Base-by-base conservation (phyloP, 2,888 invertebrate genomes). In the Amaurobius ferox region DNA sequence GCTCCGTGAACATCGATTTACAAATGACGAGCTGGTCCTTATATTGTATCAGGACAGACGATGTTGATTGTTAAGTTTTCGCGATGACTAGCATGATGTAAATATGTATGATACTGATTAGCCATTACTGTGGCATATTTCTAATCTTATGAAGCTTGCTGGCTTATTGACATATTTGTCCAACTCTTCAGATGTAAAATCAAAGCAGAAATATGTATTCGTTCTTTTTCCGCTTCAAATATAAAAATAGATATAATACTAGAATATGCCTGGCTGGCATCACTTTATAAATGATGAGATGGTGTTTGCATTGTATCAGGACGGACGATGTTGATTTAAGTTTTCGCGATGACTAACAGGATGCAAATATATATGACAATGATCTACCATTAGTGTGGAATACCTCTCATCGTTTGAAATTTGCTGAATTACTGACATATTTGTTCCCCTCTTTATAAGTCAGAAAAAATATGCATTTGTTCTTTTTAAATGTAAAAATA, bases 321-420 rank as follows among this genome's bases (percentile, higher is more conserved):
- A 16, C 19, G 2, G 55, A 23, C 19, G 23, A 55, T 55, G 55
- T 55, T 23, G 55, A 55, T 55, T 55, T 55, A 23, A 55, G 55
- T 55, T 55, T 55, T 11, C 23, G 55, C 1, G 55, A 55, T 55
- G 55, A 55, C 55, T 23, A 55, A 55, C 55, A 55, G 23, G 55
- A 55, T 55, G 55, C 23, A 55, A 55, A 55, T 55, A 23, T 55
- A 55, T 55, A 55, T 55, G 55, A 55, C 23, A 55, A 55, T 55
- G 55, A 55, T 55, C 23, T 3, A 23, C 19, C 23, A 55, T 55
- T 55, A 55, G 55, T 55, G 55, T 23, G 7, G 6, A 7, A 7
- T 5, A 35, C 9, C 6, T 9, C 35, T 35, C 35, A 7, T 35
- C 9, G 35, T 9, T 9, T 35, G 35, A 9, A 35, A 9, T 9